A percentile compares a stretch with the other conserved stretches of the same genome.
Evolutionary conservation across 2,797 vertebrate species (phyloP).

Genomic region (Hirundo rustica): DNA sequence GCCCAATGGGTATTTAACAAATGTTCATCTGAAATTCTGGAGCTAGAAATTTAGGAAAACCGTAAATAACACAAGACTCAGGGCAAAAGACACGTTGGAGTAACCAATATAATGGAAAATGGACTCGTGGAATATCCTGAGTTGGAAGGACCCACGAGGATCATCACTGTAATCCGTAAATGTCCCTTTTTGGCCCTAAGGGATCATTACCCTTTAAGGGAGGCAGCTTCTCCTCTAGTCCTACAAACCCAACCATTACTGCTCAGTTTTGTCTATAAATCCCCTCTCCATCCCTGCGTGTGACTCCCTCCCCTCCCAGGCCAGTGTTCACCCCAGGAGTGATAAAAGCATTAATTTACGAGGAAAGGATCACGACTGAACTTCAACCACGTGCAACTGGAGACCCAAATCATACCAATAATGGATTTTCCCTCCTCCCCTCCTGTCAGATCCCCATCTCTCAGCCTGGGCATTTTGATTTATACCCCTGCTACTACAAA

Average conservation of each 20-base stretch:
- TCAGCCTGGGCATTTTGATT: neutral
- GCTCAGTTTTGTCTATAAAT: neutral
- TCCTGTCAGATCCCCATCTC: neutral
- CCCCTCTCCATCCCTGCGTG: accelerated
- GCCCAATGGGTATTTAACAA: neutral
- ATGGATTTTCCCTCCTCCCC: constrained; percentile 9
- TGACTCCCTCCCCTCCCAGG: neutral
- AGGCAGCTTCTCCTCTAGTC: neutral
- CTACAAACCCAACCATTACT: neutral
- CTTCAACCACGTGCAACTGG: neutral
- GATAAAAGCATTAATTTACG: constrained; percentile 12
- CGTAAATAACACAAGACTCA: neutral
- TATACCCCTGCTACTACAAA: constrained; percentile 23
- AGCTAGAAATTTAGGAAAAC: neutral
- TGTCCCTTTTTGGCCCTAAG: neutral
- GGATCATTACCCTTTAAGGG: neutral
- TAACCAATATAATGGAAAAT: neutral
- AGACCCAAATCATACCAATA: neutral
- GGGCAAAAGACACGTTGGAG: neutral
- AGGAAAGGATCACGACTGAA: constrained; percentile 4
- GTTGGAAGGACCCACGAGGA: neutral
- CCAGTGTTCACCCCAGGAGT: neutral
- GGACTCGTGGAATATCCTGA: neutral
- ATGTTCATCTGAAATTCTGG: neutral
- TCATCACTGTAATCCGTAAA: neutral